These are phyloP conservation scores for Apostichopus parvimensis DNA, from an alignment of 35 echinoderm and acorn worm genomes.

Conservation along the genomic window DNA sequence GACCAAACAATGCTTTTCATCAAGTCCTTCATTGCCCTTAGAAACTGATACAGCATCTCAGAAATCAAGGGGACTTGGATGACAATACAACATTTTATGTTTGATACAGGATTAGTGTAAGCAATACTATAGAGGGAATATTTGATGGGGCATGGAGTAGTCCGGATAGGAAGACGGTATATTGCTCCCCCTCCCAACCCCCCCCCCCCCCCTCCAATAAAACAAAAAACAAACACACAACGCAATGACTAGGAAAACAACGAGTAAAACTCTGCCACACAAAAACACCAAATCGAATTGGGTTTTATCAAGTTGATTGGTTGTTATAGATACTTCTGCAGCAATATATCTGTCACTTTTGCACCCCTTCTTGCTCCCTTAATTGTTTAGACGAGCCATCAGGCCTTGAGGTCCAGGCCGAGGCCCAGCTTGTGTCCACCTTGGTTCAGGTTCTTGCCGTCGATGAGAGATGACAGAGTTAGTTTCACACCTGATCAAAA, in stretches of 20 bases:
- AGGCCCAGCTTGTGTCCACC: constrained; percentile 98
- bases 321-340: constrained; percentile 15
- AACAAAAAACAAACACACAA: background rate
- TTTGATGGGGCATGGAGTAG: too few species aligned
- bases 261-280: constrained; percentile 45
- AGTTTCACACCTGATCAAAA: constrained; percentile 83
- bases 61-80: too few species aligned
- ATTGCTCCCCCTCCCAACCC: too few species aligned
- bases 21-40: too few species aligned
- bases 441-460: constrained; percentile 98
- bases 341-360: constrained; percentile 24
- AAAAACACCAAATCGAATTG: background rate
- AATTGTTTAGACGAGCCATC: constrained; percentile 23
- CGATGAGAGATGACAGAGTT: constrained; percentile 95
- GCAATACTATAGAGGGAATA: too few species aligned
- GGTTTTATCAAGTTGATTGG: constrained; percentile 25
- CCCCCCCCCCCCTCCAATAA: too few species aligned
- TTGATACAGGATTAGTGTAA: too few species aligned
- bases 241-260: constrained; percentile 34
- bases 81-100: too few species aligned
- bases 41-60: too few species aligned
- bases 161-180: too few species aligned
- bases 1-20: too few species aligned
- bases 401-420: constrained; percentile 91
- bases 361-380: background rate